Base-by-base conservation (phyloP, 1,140 invertebrate species). In the Diorhabda elongata region DNA sequence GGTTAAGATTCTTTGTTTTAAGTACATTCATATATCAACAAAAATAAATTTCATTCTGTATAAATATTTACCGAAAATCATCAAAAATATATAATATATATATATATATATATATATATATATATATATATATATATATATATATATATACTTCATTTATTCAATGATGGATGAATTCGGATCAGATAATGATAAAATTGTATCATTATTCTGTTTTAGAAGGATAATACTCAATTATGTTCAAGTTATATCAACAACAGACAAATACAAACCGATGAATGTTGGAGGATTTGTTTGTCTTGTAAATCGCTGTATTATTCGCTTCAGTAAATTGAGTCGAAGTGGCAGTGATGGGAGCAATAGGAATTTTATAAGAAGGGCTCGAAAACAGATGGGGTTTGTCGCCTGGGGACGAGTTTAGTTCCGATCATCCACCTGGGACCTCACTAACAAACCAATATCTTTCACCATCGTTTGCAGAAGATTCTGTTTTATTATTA, bases 401-500 rank as follows among this genome's bases (percentile, higher is more conserved):
- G 70, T 75, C 67, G 68, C 60, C 73, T 64, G 64, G 75, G 72
- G 74, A 75, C 64, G 62, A 70, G 70, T 75, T 75, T 72, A 69
- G 56, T 59, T 56, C 47, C 67, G 67, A 74, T 73, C 68, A 69
- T 63, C 74, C 75, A 77, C 74, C 74, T 77, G 74, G 74, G 75
- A 75, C 75, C 74, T 47, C 59, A 71, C 64, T 75, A 72, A 73
- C 69, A 75, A 70, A 69, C 66, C 72, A 71, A 73, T 75, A 71
- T 73, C 68, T 72, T 72, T 69, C 61, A 42, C 42, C 66, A 64
- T 44, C 44, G 69, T 74, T 69, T 73, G 66, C 69, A 68, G 58
- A 62, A 52, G 56, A 66, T 64, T 71, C 72, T 73, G 45, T 45
- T 43, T 8, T 44, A 61, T 58, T 58, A 26, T 26, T 26, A 26